phyloP scores from a whole-genome alignment of 2,888 invertebrate species.

The Cephus pygmeus region DNA sequence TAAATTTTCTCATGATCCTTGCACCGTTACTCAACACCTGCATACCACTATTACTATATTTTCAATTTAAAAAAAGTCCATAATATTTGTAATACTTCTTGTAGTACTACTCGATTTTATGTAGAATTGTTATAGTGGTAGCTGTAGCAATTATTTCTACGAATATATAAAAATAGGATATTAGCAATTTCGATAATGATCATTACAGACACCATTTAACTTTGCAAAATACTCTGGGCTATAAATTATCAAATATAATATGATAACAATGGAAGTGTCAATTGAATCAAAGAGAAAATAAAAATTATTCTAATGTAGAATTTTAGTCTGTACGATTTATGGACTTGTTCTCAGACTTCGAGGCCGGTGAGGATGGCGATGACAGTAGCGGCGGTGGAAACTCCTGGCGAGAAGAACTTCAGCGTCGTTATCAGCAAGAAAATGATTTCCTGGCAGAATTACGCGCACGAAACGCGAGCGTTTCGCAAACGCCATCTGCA shows the following conservation, averaged over 20 bases:
- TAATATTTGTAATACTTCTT: neutral
- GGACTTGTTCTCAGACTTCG: slow-evolving; percentile 71
- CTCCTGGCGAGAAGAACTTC: slow-evolving; percentile 71
- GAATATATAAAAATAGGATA: neutral
- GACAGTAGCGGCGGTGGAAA: slow-evolving; percentile 69
- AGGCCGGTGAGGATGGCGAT: slow-evolving; percentile 76
- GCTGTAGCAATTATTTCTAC: neutral
- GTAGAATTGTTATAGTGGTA: neutral
- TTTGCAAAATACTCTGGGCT: neutral
- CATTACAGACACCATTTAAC: neutral
- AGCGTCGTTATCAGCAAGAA: slow-evolving; percentile 71
- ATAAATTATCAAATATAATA: neutral
- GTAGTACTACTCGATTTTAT: neutral
- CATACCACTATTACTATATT: neutral
- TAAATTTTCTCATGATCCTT: neutral
- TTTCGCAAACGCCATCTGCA: slow-evolving; percentile 52
- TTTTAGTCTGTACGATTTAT: neutral
- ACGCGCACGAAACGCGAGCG: slow-evolving; percentile 67
- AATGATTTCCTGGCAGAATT: slow-evolving; percentile 71
- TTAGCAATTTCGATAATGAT: neutral
- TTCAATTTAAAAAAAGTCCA: neutral
- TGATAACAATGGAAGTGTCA: neutral
- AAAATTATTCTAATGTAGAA: neutral
- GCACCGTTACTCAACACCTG: neutral
- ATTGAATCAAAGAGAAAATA: neutral